Evolutionary conservation across 1,140 invertebrate genomes (phyloP), one percentile per base, ranked within the genome.

Genomic region (Tetranychus cinnabarinus): DNA sequence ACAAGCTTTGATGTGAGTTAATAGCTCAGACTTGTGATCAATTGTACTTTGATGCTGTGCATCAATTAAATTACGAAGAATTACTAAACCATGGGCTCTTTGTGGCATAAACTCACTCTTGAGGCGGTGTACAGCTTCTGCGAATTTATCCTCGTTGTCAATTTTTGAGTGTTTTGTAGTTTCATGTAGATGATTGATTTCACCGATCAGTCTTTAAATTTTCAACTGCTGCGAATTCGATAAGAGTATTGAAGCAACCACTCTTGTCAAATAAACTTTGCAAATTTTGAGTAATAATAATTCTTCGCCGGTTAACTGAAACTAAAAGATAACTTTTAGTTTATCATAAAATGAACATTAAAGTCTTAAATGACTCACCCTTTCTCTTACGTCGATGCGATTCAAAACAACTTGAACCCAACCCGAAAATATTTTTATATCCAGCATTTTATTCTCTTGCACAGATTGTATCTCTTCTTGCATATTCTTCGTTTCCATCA

Each of bases 31-130:
- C 67, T 81, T 81, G 65, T 81, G 81, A 1, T 77, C 73, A 46
- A 81, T 66, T 31, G 80, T 75, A 64, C 79, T 77, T 33, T 71
- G 56, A 74, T 89, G 80, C 65, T 74, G 77, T 10, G 71, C 70
- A 67, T 82, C 76, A 36, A 92, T 75, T 6, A 90, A 72, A 74
- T 80, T 83, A 35, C 78, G 80, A 10, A 90, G 69, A 58, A 76
- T 71, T 61, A 88, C 79, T 33, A 89, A 70, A 8, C 81, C 87
- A 74, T 90, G 86, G 31, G 82, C 85, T 69, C 81, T 77, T 1
- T 84, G 77, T 7, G 86, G 86, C n/a, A 89, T 69, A 50, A 84
- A 69, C n/a, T 79, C 74, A 74, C 86, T 81, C 66, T 77, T 77
- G 6, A 83, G 71, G 73, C 87, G 80, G 50, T 75, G 68, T 23